A percentile compares a stretch with the other conserved stretches of the same genome.
phyloP scores from a whole-genome alignment of 2,113 vertebrate species.

The Ictalurus punctatus region DNA sequence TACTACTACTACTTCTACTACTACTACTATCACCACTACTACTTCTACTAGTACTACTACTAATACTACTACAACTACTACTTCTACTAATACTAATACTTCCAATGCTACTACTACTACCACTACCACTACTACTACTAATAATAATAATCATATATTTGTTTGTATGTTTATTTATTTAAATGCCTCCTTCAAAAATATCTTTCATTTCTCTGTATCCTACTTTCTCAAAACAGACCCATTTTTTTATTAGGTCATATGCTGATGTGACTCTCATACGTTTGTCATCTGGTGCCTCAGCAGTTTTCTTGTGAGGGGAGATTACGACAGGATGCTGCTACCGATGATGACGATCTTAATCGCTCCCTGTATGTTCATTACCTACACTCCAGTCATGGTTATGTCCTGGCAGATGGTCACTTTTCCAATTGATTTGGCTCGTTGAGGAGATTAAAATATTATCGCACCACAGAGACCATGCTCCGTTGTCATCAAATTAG shows the following conservation, averaged over 20 bases:
- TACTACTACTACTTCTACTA: no score
- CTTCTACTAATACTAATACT: background rate
- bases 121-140: background rate
- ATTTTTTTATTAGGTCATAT: conserved; percentile 47
- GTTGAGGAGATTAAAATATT: conserved; percentile 83
- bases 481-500: conserved; percentile 75
- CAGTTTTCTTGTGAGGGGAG: conserved; percentile 50
- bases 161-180: background rate
- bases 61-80: no score
- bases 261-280: conserved; percentile 49
- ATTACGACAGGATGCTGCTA: conserved; percentile 52
- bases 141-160: background rate
- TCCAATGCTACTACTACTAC: no score
- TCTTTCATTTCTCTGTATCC: background rate
- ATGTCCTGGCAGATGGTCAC: conserved; percentile 84
- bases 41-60: no score
- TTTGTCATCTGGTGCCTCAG: conserved; percentile 51
- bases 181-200: background rate
- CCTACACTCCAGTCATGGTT: conserved; percentile 75
- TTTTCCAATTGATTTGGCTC: conserved; percentile 86
- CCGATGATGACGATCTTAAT: conserved; percentile 70
- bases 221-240: background rate
- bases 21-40: no score
- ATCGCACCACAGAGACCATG: conserved; percentile 77
- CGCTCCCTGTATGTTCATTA: conserved; percentile 74